A percentile compares a stretch with the other conserved stretches of the same genome.
These are phyloP conservation scores for Lepeophtheirus nordmannii DNA, from an alignment of 2,888 invertebrate genomes.

Conservation along the genomic window DNA sequence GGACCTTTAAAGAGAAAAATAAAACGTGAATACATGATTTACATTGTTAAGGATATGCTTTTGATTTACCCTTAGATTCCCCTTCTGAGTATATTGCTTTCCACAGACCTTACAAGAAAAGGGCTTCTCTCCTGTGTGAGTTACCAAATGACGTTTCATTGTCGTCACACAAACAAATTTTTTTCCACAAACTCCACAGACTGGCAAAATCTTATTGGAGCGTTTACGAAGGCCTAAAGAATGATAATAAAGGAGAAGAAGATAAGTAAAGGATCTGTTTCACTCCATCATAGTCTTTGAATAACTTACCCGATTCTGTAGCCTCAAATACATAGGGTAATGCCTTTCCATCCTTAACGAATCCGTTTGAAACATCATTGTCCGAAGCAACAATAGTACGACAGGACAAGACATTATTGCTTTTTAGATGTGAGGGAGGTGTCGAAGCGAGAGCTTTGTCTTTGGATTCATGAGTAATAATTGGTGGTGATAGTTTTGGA, in stretches of 20 bases:
- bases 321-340: slow-evolving; percentile 25
- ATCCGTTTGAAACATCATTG: slow-evolving; percentile 23
- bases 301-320: slow-evolving; percentile 22
- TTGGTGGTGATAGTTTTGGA: background rate
- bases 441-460: background rate
- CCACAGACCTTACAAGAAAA: slow-evolving; percentile 25
- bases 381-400: slow-evolving; percentile 23
- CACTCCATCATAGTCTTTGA: background rate
- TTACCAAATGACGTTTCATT: slow-evolving; percentile 25
- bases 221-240: slow-evolving; percentile 20
- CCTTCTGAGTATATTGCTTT: slow-evolving; percentile 24
- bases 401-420: background rate
- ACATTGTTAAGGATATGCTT: background rate
- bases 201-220: slow-evolving; percentile 20
- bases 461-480: background rate
- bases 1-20: slow-evolving; percentile 15
- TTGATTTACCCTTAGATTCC: slow-evolving; percentile 22
- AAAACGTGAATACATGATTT: background rate
- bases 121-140: slow-evolving; percentile 25
- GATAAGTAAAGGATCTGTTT: background rate
- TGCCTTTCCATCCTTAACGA: slow-evolving; percentile 18
- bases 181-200: slow-evolving; percentile 24
- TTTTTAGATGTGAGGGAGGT: background rate
- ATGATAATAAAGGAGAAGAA: background rate
- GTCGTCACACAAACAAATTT: slow-evolving; percentile 25